These are phyloP conservation scores for Drosophila mulleri DNA, from an alignment of 2,888 invertebrate genomes.

Conservation along the genomic window DNA sequence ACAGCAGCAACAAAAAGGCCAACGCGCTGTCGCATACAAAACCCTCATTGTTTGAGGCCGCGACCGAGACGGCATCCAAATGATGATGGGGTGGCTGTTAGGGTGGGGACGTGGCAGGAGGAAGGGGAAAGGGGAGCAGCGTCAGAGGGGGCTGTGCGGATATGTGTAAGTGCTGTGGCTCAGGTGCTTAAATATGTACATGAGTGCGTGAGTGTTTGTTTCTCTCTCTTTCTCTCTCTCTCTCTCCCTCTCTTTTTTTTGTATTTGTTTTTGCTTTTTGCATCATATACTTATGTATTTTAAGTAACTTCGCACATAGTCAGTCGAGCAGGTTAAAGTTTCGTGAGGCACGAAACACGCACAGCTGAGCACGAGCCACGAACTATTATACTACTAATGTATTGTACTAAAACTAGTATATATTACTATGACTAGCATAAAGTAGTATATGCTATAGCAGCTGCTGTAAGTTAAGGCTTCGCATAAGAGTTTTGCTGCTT, in stretches of 20 bases:
- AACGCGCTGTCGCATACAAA: constrained; percentile 69
- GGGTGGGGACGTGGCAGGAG: too few relatives aligned
- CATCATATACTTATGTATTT: constrained; percentile 21
- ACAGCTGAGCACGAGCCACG: background rate
- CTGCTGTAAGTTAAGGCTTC: too few relatives aligned
- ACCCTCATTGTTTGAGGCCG: constrained; percentile 63
- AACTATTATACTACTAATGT: background rate
- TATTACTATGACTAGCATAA: background rate
- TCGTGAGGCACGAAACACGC: constrained; percentile 16
- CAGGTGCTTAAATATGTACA: constrained; percentile 58
- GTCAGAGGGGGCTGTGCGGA: background rate
- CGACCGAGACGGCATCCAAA: constrained; percentile 14
- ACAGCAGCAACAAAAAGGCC: constrained; percentile 52
- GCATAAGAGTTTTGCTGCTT: too few relatives aligned
- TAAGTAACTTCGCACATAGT: constrained; percentile 34
- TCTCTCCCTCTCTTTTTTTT: background rate
- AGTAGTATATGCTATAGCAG: too few relatives aligned
- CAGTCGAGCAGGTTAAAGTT: background rate
- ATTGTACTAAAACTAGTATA: background rate
- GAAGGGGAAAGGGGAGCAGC: background rate
- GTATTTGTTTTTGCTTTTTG: background rate
- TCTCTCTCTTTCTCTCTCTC: too few relatives aligned
- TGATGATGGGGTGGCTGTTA: constrained; percentile 10
- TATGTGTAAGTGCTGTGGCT: constrained; percentile 40
- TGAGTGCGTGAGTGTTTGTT: constrained; percentile 18